Evolutionary conservation across 2,888 invertebrate species (phyloP).

Genomic region (Lycophotia porphyrea): DNA sequence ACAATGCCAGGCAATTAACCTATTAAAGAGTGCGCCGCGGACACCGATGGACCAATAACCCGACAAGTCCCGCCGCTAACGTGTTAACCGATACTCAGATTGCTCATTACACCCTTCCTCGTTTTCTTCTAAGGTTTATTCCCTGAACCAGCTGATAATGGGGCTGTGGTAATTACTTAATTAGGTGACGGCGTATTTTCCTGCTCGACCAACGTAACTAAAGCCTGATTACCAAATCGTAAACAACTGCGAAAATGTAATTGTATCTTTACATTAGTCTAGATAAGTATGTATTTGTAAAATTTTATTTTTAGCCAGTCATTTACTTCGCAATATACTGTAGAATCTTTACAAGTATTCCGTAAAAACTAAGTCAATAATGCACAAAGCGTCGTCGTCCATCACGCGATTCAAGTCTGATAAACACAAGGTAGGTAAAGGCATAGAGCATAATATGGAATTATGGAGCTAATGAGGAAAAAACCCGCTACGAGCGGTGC

Average conservation of each 20-base stretch:
- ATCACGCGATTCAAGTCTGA: slow-evolving; percentile 82
- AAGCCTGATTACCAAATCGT: slow-evolving; percentile 14
- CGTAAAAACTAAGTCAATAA: slow-evolving; percentile 70
- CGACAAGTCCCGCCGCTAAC: slow-evolving; percentile 78
- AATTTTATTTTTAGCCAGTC: slow-evolving; percentile 34
- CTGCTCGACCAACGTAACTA: slow-evolving; percentile 9
- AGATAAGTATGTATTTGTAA: slow-evolving; percentile 32
- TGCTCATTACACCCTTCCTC: slow-evolving; percentile 39
- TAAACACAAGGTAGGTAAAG: slow-evolving; percentile 84
- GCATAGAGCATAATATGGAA: slow-evolving; percentile 83
- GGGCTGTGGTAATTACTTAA: slow-evolving; percentile 8
- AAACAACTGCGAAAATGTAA: slow-evolving; percentile 17
- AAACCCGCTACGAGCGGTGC: slow-evolving; percentile 86
- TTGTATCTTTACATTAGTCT: slow-evolving; percentile 22
- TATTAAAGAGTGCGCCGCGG: slow-evolving; percentile 86
- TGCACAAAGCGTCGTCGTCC: slow-evolving; percentile 74
- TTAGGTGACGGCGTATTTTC: slow-evolving; percentile 16
- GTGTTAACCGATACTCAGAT: slow-evolving; percentile 74
- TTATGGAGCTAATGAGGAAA: slow-evolving; percentile 89
- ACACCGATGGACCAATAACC: slow-evolving; percentile 85
- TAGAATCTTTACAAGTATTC: slow-evolving; percentile 46
- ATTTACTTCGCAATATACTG: slow-evolving; percentile 29
- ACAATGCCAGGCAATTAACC: slow-evolving; percentile 90
- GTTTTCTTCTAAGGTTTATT: slow-evolving; percentile 24
- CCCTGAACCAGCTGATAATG: slow-evolving; percentile 20